Base-by-base conservation (phyloP, 2,888 invertebrate species). In the Agrochola macilenta region DNA sequence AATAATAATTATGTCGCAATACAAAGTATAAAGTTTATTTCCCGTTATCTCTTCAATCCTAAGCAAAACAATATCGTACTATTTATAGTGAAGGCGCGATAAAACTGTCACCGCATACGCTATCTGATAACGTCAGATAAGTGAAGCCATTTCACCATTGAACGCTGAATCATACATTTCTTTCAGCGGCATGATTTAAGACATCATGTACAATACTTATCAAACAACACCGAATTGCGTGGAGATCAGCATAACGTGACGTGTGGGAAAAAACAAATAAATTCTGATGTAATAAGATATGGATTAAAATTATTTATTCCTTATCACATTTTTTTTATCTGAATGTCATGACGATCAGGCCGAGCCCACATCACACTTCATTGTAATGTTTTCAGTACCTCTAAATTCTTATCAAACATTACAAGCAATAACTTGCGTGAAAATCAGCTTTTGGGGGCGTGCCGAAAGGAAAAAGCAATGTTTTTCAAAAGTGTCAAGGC, bases 241-340 rank as follows among this genome's bases (percentile, higher is more conserved):
- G 83, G 43, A 78, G 82, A 78, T 85, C 85, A 85, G 82, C 85
- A 75, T 39, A 66, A 57, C 35, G 57, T 73, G 75, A 78, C 78
- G 81, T 84, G 81, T 35, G 54, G n/a, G 54, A 39, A 60, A 54
- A 61, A 66, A 66, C 63, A 65, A 79, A 76, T 73, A 73, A 63
- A 72, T 43, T 61, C 60, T 80, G 76, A 80, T 79, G 65, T 80
- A 80, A 84, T 68, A 70, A 70, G 72, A 69, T 77, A 81, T 17
- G 60, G 69, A 61, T 76, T 83, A 69, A 75, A 79, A 70, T 74
- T 63, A 54, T 73, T 69, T 78, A 30, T 69, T 60, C 7, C 7
- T 49, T 81, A 78, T 82, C 78, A 52, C 5, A 26, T 1, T 39
- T 60, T 46, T 49, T 81, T 82, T 81, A 82, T 81, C 68, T 54